Evolutionary conservation across 2,888 invertebrate species (phyloP).

Genomic region (Laothoe populi): DNA sequence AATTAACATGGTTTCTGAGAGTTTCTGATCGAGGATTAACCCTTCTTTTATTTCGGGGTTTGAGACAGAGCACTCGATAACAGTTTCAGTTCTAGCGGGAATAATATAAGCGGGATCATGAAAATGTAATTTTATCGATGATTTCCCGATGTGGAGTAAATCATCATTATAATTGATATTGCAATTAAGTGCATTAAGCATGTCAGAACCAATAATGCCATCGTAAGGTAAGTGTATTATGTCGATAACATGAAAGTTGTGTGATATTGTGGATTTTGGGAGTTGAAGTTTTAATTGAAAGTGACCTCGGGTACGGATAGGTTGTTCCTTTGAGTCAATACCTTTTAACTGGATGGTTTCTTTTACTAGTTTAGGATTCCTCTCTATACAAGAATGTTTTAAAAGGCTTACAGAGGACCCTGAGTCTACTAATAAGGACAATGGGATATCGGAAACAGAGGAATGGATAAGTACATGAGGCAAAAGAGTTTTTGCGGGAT

Average conservation of each 20-base stretch:
- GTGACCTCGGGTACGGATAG: neutral
- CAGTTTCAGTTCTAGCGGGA: too few relatives aligned
- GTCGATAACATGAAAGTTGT: neutral
- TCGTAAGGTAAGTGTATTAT: neutral
- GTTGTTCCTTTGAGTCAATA: neutral
- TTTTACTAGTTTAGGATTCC: neutral
- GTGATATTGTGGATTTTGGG: neutral
- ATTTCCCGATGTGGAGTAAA: conserved; percentile 18
- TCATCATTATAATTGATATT: conserved; percentile 35
- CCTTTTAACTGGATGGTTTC: neutral
- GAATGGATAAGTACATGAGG: neutral
- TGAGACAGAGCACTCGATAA: too few relatives aligned
- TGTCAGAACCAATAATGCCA: conserved; percentile 27
- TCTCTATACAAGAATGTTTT: neutral
- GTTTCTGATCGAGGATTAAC: too few relatives aligned
- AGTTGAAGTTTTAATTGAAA: neutral
- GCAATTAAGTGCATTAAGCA: conserved; percentile 30
- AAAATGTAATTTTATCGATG: conserved; percentile 27
- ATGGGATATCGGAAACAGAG: neutral
- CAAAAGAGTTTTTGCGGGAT: neutral
- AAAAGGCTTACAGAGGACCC: neutral
- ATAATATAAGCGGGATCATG: conserved; percentile 34
- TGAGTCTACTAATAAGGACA: neutral
- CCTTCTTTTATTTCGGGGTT: too few relatives aligned
- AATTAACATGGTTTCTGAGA: too few relatives aligned